Conservation (phyloP, 2,797 vertebrate species). For the Halcyon smyrnensis region DNA sequence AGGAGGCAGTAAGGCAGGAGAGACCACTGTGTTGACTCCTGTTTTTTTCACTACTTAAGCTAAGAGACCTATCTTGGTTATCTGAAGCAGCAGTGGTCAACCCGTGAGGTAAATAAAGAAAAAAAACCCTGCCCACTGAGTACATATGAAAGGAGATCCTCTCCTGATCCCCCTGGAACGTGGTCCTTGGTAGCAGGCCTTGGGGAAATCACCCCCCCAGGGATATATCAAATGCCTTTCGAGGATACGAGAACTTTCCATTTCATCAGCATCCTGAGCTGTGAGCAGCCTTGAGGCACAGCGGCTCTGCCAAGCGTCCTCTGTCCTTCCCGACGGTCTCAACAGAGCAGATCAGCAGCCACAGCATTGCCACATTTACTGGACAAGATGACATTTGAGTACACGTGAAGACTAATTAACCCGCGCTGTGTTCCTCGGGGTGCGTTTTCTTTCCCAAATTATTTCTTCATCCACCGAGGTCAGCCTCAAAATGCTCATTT, state of each 20-base stretch:
- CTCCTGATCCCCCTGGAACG: background rate
- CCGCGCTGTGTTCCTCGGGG: background rate
- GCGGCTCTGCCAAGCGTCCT: background rate
- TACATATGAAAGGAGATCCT: background rate
- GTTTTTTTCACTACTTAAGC: background rate
- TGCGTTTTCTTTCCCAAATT: background rate
- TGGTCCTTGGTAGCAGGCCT: background rate
- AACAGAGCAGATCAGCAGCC: background rate
- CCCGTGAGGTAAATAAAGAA: background rate
- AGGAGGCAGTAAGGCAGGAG: background rate
- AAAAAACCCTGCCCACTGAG: background rate
- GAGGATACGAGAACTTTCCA: background rate
- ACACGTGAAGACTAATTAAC: background rate
- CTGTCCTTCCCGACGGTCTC: background rate
- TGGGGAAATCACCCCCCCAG: background rate
- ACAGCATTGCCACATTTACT: background rate
- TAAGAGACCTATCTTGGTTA: background rate
- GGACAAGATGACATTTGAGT: background rate
- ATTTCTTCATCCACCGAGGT: background rate
- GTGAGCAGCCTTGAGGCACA: background rate
- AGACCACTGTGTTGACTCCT: background rate
- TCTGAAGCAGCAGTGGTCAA: background rate
- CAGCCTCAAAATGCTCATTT: background rate
- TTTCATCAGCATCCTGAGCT: background rate
- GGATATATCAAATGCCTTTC: background rate